A percentile compares a stretch with the other conserved stretches of the same genome.
Conservation (phyloP, 2,888 invertebrate genomes). For the Brachypalpus laphriformis region DNA sequence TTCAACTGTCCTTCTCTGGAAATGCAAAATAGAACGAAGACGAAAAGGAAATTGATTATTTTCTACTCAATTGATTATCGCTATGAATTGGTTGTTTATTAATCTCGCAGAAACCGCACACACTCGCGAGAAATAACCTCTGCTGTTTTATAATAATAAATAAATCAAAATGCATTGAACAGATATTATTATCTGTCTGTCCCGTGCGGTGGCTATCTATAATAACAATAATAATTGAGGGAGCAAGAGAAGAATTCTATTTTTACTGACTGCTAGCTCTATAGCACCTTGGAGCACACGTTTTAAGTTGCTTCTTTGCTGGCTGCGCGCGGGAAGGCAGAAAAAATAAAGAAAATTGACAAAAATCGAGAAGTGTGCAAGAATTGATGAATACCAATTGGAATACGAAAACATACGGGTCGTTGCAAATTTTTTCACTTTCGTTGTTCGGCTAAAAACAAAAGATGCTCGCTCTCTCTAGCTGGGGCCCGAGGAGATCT, state of each 20-base stretch:
- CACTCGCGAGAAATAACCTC: constrained; percentile 7
- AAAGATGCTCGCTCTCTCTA: background rate
- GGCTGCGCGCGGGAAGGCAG: constrained; percentile 9
- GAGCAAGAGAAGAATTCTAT: constrained; percentile 58
- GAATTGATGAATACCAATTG: background rate
- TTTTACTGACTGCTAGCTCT: constrained; percentile 48
- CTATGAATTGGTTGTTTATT: constrained; percentile 21
- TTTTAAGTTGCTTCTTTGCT: background rate
- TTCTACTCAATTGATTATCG: constrained; percentile 18
- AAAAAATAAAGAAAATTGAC: constrained; percentile 27
- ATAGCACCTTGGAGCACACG: constrained; percentile 36
- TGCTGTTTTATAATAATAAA: background rate
- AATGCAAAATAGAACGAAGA: background rate
- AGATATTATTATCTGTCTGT: constrained; percentile 59
- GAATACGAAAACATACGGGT: background rate
- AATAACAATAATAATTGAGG: constrained; percentile 64
- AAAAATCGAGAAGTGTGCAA: constrained; percentile 36
- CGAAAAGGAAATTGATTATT: constrained; percentile 28
- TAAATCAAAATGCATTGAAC: constrained; percentile 45
- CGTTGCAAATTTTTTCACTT: background rate
- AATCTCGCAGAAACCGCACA: constrained; percentile 13
- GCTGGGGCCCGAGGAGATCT: background rate
- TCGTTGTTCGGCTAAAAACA: background rate
- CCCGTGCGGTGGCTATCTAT: constrained; percentile 23
- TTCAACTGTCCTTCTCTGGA: constrained; percentile 27